Evolutionary conservation across 2,113 vertebrate species (phyloP).

Genomic region (Hippocampus guttulatus): DNA sequence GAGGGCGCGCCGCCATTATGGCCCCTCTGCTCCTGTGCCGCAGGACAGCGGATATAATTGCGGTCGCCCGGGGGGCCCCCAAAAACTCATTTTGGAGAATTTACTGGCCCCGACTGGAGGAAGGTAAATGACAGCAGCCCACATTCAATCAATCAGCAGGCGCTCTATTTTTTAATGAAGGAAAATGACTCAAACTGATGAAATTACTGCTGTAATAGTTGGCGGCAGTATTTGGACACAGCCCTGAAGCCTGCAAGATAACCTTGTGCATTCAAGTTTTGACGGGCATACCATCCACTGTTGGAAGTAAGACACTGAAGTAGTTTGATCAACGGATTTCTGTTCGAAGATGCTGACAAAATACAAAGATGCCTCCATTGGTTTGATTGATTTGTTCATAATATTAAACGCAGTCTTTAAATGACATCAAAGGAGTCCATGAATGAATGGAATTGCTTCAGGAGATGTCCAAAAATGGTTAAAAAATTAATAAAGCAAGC

Average conservation of each 20-base stretch:
- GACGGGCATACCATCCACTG: no score
- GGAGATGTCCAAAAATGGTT: no score
- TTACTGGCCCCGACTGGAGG: conserved; percentile 25
- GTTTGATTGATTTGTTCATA: no score
- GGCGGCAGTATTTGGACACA: background rate
- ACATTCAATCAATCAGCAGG: conserved; percentile 14
- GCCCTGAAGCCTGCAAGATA: background rate
- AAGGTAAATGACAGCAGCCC: conserved; percentile 21
- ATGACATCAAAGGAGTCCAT: no score
- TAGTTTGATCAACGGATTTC: no score
- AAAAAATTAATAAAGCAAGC: no score
- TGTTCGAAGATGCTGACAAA: no score
- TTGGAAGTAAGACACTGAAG: no score
- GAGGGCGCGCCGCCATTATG: conserved; percentile 11
- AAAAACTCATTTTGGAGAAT: conserved; percentile 34
- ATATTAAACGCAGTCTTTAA: no score
- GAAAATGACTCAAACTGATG: background rate
- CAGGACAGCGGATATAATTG: conserved; percentile 15
- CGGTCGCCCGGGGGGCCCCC: conserved; percentile 5
- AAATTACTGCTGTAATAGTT: background rate
- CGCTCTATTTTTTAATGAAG: background rate
- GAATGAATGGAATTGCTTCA: no score
- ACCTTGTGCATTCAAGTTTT: background rate
- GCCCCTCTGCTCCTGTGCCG: conserved; percentile 8
- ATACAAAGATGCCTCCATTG: no score